A percentile compares a stretch with the other conserved stretches of the same genome.
These are phyloP conservation scores for Callaeas wilsoni DNA, from an alignment of 2,113 vertebrate genomes.

Conservation along the genomic window DNA sequence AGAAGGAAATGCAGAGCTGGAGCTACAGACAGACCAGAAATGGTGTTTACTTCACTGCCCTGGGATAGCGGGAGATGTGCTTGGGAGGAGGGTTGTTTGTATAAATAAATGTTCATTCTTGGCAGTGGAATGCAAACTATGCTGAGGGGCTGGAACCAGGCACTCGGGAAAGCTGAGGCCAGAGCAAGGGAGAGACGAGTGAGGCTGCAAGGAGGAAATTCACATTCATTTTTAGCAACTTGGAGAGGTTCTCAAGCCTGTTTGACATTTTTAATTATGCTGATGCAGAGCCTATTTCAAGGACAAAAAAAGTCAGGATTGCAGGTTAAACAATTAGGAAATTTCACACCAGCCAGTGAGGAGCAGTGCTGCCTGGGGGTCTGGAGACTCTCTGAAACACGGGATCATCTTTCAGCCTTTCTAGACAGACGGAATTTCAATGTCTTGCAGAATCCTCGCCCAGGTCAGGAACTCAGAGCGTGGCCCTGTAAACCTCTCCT, in stretches of 20 bases:
- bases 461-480: not conserved
- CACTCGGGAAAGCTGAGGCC: constrained; percentile 57
- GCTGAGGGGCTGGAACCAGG: constrained; percentile 57
- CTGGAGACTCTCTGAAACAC: not conserved
- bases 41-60: not conserved
- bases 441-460: constrained; percentile 21
- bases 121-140: constrained; percentile 70
- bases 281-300: constrained; percentile 13
- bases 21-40: not conserved
- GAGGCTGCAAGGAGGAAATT: constrained; percentile 24
- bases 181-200: constrained; percentile 32
- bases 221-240: constrained; percentile 55
- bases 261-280: constrained; percentile 54
- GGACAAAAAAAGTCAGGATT: constrained; percentile 43
- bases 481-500: not conserved
- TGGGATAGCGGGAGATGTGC: constrained; percentile 35
- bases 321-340: constrained; percentile 24
- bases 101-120: constrained; percentile 71
- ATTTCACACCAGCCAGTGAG: not conserved
- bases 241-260: constrained; percentile 60
- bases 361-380: not conserved
- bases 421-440: constrained; percentile 38
- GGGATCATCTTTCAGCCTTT: constrained; percentile 1
- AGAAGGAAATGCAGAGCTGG: not conserved
- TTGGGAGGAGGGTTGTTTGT: constrained; percentile 57